These are phyloP conservation scores for Gasterosteus aculeatus DNA, from an alignment of 2,113 vertebrate genomes.

Conservation along the genomic window DNA sequence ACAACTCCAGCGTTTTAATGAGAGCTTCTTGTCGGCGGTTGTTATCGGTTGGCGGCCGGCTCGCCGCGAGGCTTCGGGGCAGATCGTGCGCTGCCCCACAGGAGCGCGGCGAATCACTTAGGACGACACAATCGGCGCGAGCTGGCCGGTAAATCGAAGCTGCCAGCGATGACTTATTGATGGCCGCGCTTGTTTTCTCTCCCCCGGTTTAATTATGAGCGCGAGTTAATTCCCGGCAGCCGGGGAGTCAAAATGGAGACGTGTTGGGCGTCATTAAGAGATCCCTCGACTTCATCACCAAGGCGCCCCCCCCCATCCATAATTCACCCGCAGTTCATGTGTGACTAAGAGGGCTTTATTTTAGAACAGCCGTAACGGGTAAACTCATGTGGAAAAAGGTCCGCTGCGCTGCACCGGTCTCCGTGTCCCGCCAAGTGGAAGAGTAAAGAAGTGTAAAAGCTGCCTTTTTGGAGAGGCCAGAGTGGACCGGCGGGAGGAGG, in stretches of 20 bases:
- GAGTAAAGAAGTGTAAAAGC: constrained; percentile 94
- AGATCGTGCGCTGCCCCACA: constrained; percentile 28
- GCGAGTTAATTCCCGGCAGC: constrained; percentile 71
- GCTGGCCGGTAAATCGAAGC: constrained; percentile 51
- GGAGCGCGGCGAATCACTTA: constrained; percentile 47
- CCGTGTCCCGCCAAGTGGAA: constrained; percentile 79
- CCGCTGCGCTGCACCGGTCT: constrained; percentile 69
- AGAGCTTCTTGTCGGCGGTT: constrained; percentile 33
- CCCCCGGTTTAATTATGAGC: constrained; percentile 76
- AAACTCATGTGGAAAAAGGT: constrained; percentile 84
- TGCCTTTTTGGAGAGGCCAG: constrained; percentile 81
- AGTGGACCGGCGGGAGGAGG: constrained; percentile 47
- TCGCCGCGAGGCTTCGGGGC: constrained; percentile 38
- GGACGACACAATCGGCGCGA: constrained; percentile 60
- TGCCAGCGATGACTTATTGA: constrained; percentile 76
- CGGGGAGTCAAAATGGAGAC: constrained; percentile 54
- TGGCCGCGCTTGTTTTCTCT: constrained; percentile 75
- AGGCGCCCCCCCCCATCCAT: constrained; percentile 67
- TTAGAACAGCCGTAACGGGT: constrained; percentile 75
- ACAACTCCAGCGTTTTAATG: constrained; percentile 33
- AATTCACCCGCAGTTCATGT: constrained; percentile 76
- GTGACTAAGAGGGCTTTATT: constrained; percentile 79
- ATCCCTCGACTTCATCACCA: constrained; percentile 77
- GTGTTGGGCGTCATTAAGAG: constrained; percentile 79
- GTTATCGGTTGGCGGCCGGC: constrained; percentile 44